Evolutionary conservation across 2,113 vertebrate species (phyloP), one percentile per base, ranked within the genome.

Genomic region (Cyrtonyx montezumae): DNA sequence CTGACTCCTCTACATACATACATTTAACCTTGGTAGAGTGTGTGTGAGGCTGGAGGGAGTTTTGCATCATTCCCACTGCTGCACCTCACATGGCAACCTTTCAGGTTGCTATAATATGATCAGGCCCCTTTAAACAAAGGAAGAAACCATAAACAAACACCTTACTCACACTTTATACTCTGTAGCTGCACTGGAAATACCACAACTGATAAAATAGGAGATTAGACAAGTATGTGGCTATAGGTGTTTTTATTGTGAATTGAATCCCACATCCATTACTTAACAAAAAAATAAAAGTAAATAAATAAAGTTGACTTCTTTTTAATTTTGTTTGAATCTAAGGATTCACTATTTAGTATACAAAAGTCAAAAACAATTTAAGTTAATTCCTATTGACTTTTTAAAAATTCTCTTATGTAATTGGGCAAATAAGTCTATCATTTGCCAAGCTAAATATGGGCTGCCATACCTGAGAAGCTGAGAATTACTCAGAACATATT

Each of bases 201-300:
- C 14, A 28, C 8, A 2, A 1, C 34, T 43, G 25, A 43, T 12
- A 26, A 1, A 34, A 5, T 6, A 48, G 30, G 19, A 66, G 9
- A 26, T 53, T 71, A 7, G 19, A 10, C 40, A 79, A 26, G 46
- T 48, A 11, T 3, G 0, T 2, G 4, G 8, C 26, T 23, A 30
- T 17, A 58, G 6, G 7, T 10, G 1, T 46, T 66, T 40, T 8
- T 65, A 20, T 4, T 30, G 11, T 30, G 11, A 85, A 45, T 17
- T 79, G 2, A 82, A 79, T 66, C 17, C 37, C 26, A 43, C 3
- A 6, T 21, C 16, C 3, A 4, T 15, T 58, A 14, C 28, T 36
- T 48, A 53, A 22, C 5, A 22, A 48, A 45, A 48, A 22, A n/a
- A n/a, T n/a, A n/a, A 48, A 43, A 43, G 16, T 16, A 43, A 43